A percentile compares a stretch with the other conserved stretches of the same genome.
Evolutionary conservation across 2,113 vertebrate genomes (phyloP).

Genomic region (Erythrocercus mccallii): DNA sequence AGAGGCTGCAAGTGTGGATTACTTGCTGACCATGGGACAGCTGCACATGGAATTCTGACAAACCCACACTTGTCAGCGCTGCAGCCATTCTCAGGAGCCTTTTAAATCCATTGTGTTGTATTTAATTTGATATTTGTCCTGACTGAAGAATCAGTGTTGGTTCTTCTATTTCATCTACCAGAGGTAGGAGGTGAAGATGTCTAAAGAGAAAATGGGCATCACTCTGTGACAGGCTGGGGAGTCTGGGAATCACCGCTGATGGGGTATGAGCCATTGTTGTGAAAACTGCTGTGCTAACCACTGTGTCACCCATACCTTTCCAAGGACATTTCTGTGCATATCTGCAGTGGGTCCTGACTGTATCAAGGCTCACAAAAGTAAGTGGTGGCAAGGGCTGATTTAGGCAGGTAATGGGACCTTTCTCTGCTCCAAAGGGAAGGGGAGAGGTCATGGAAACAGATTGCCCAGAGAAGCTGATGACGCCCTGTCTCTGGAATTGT

Average conservation of each 20-base stretch:
- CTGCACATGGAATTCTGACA: not conserved
- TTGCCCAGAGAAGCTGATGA: not conserved
- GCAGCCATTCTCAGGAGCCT: not conserved
- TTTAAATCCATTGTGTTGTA: not conserved
- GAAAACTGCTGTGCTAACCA: not conserved
- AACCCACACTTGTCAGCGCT: not conserved
- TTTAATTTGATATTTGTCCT: not conserved
- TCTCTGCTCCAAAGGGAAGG: not conserved
- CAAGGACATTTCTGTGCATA: not conserved
- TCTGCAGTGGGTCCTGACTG: not conserved
- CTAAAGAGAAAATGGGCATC: not conserved
- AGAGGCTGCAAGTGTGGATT: not conserved
- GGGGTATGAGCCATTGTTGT: not conserved
- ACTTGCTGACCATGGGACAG: rapidly evolving
- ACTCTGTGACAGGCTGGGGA: not conserved
- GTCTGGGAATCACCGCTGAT: not conserved
- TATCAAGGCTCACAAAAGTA: not conserved
- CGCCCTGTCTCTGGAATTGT: not conserved
- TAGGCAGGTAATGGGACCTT: not conserved
- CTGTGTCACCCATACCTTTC: not conserved
- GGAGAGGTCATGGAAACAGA: not conserved
- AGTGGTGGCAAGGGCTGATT: not conserved
- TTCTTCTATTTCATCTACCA: not conserved
- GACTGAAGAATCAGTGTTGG: not conserved
- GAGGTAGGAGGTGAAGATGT: not conserved